Evolutionary conservation across 2,888 invertebrate species (phyloP).

Genomic region (Adelphocoris suturalis): DNA sequence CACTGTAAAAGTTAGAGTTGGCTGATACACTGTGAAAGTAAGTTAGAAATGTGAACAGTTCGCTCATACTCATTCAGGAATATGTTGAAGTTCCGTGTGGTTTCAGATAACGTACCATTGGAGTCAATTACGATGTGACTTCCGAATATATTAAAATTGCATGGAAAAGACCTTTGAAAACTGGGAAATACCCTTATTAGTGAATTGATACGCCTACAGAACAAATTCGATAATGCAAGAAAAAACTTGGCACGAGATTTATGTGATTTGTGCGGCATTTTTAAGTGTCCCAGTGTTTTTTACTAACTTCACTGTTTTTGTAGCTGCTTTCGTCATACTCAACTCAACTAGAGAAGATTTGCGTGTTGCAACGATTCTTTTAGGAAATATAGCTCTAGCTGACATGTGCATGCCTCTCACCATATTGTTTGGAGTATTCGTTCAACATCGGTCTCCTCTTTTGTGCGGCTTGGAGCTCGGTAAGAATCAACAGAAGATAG

Average conservation of each 20-base stretch:
- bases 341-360: constrained; percentile 79
- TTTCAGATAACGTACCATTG: no score
- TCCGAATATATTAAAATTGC: no score
- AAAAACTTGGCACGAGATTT: constrained; percentile 13
- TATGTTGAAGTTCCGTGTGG: no score
- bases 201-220: no score
- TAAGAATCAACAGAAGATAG: neutral
- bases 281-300: constrained; percentile 78
- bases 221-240: neutral
- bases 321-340: constrained; percentile 84
- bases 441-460: constrained; percentile 12
- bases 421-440: constrained; percentile 58
- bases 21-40: no score
- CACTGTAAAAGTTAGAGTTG: no score
- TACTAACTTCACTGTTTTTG: constrained; percentile 83
- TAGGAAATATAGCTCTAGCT: constrained; percentile 84
- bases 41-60: no score
- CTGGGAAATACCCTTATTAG: no score
- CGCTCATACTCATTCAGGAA: no score
- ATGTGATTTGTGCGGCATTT: constrained; percentile 23
- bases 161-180: no score
- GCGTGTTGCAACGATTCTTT: constrained; percentile 83
- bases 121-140: no score
- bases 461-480: constrained; percentile 60
- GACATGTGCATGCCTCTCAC: constrained; percentile 79